Conservation (phyloP, 2,888 invertebrate genomes). For the Dasysyrphus tricinctus region DNA sequence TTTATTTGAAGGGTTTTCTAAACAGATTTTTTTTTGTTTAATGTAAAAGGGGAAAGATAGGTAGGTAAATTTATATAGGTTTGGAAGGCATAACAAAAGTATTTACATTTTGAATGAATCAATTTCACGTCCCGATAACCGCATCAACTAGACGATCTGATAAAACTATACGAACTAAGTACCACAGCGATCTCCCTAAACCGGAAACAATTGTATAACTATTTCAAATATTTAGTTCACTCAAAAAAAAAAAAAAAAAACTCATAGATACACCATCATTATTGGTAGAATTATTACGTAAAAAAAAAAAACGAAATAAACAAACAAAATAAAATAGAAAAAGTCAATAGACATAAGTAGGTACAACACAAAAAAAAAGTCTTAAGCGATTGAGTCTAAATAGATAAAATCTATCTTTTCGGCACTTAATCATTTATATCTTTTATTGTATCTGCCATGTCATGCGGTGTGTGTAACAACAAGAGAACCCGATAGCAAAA, state of each 20-base stretch:
- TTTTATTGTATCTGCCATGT: conserved; percentile 62
- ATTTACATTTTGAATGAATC: conserved; percentile 67
- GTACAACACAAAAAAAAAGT: background rate
- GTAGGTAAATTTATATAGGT: background rate
- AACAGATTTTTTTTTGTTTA: background rate
- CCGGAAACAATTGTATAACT: conserved; percentile 74
- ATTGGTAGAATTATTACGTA: conserved; percentile 45
- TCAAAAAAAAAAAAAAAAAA: conserved; percentile 29
- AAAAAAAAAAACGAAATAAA: conserved; percentile 27
- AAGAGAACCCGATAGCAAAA: conserved; percentile 34
- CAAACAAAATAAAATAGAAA: conserved; percentile 22
- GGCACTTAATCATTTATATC: conserved; percentile 68
- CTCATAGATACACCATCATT: background rate
- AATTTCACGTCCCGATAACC: conserved; percentile 53
- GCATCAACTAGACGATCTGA: conserved; percentile 58
- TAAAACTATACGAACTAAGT: conserved; percentile 49
- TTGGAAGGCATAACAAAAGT: conserved; percentile 40
- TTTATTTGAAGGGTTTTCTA: conserved; percentile 5
- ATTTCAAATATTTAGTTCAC: conserved; percentile 74
- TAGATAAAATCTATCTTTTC: conserved; percentile 65
- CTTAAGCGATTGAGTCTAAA: conserved; percentile 46
- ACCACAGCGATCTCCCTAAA: conserved; percentile 56
- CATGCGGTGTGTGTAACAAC: conserved; percentile 55
- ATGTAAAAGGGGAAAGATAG: background rate
- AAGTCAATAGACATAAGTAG: conserved; percentile 9